These are phyloP conservation scores for Solea senegalensis DNA, from an alignment of 2,113 vertebrate species.

Conservation along the genomic window DNA sequence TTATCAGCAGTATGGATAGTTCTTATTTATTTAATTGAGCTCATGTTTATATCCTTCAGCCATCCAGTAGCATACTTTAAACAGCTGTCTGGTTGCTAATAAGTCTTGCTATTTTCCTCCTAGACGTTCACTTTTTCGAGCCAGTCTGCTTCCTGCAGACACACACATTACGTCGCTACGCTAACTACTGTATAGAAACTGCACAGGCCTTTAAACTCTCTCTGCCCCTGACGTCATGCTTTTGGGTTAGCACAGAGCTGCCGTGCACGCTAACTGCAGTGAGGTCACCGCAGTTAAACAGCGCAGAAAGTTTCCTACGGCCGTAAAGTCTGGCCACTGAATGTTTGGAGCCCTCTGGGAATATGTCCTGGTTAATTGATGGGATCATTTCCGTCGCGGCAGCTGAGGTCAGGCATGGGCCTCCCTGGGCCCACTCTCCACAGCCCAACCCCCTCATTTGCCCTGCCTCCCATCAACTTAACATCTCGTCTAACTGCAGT, in stretches of 20 bases:
- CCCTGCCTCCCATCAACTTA: slow-evolving; percentile 40
- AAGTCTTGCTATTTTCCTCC: slow-evolving; percentile 13
- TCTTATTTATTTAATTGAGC: background rate
- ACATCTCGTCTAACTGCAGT: slow-evolving; percentile 42
- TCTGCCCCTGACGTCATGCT: slow-evolving; percentile 60
- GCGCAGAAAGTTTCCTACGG: slow-evolving; percentile 76
- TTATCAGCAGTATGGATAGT: background rate
- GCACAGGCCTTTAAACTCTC: slow-evolving; percentile 49
- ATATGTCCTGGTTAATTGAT: slow-evolving; percentile 75
- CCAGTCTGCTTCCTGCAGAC: slow-evolving; percentile 7
- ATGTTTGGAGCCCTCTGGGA: slow-evolving; percentile 64
- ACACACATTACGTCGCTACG: background rate
- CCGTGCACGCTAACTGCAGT: slow-evolving; percentile 57
- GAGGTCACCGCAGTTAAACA: slow-evolving; percentile 77
- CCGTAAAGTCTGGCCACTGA: slow-evolving; percentile 68
- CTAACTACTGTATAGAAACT: slow-evolving; percentile 47
- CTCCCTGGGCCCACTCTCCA: slow-evolving; percentile 56
- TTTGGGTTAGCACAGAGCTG: slow-evolving; percentile 57
- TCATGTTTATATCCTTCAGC: background rate
- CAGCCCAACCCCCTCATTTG: slow-evolving; percentile 39
- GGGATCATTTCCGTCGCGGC: slow-evolving; percentile 71
- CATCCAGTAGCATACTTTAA: background rate
- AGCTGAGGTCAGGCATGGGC: slow-evolving; percentile 77
- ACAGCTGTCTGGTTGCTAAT: background rate
- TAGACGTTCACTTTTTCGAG: background rate